phyloP scores from a whole-genome alignment of 2,797 vertebrate genomes.

The Diceros bicornis region DNA sequence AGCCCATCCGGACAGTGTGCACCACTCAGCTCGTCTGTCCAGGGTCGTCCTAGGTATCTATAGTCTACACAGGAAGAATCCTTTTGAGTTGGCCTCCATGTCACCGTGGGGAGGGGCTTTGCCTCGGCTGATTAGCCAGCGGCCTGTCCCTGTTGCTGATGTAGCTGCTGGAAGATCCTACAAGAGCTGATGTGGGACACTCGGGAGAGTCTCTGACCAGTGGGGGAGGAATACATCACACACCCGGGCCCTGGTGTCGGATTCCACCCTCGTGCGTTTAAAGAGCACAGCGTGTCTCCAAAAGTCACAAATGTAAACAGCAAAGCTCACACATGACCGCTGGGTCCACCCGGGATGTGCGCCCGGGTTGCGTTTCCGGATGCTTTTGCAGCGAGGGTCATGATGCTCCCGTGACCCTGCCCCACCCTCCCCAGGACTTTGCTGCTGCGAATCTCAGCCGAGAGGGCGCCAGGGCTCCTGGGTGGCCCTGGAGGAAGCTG shows the following conservation, averaged over 20 bases:
- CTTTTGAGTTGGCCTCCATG: background rate
- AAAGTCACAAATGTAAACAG: background rate
- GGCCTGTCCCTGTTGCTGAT: background rate
- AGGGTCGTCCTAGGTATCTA: background rate
- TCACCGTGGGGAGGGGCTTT: background rate
- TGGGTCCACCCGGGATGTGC: no score
- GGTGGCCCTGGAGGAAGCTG: background rate
- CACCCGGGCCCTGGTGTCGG: background rate
- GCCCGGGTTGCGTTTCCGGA: background rate
- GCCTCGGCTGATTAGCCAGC: background rate
- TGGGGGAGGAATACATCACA: background rate
- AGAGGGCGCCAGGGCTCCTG: background rate
- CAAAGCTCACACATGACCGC: background rate
- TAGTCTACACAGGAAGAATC: background rate
- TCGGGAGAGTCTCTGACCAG: background rate
- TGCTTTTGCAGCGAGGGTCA: accelerated
- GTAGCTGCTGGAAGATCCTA: background rate
- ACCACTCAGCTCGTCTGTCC: background rate
- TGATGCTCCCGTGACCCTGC: no score
- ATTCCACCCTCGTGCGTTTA: background rate
- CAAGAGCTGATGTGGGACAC: background rate
- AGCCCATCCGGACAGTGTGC: no score
- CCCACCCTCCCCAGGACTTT: background rate
- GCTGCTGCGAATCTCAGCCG: background rate
- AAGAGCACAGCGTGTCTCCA: background rate